phyloP scores from a whole-genome alignment of 2,113 vertebrate species.

The Brachypodius melanocephalos region DNA sequence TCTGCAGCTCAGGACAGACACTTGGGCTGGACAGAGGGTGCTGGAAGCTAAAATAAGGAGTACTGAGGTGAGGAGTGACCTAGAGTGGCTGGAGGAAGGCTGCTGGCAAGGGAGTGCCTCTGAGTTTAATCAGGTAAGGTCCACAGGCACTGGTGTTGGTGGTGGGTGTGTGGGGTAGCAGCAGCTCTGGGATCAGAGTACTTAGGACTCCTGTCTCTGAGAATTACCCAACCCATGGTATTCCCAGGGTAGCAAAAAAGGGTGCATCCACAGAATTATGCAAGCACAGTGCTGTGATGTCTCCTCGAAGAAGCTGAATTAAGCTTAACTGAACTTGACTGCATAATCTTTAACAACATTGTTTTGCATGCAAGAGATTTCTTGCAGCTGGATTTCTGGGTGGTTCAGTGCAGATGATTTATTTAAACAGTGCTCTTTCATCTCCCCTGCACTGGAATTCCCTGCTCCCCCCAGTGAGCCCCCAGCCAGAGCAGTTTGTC shows the following conservation, averaged over 20 bases:
- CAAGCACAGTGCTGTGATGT: background rate
- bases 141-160: background rate
- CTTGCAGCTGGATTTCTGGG: background rate
- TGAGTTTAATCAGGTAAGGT: background rate
- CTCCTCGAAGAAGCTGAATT: background rate
- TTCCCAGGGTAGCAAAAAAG: background rate
- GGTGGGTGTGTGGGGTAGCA: background rate
- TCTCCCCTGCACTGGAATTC: background rate
- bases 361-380: background rate
- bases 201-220: background rate
- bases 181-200: background rate
- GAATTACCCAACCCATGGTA: background rate
- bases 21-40: background rate
- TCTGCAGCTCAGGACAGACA: background rate
- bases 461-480: background rate
- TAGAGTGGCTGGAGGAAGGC: background rate
- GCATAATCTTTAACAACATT: background rate
- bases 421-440: background rate
- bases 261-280: background rate
- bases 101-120: background rate
- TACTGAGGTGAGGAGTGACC: background rate
- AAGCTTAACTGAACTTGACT: conserved; percentile 15
- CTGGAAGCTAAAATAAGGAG: background rate
- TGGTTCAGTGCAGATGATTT: background rate
- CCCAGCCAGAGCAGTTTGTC: background rate